A percentile compares a stretch with the other conserved stretches of the same genome.
phyloP scores from a whole-genome alignment of 2,888 invertebrate species.

The Gymnoscelis rufifasciata region DNA sequence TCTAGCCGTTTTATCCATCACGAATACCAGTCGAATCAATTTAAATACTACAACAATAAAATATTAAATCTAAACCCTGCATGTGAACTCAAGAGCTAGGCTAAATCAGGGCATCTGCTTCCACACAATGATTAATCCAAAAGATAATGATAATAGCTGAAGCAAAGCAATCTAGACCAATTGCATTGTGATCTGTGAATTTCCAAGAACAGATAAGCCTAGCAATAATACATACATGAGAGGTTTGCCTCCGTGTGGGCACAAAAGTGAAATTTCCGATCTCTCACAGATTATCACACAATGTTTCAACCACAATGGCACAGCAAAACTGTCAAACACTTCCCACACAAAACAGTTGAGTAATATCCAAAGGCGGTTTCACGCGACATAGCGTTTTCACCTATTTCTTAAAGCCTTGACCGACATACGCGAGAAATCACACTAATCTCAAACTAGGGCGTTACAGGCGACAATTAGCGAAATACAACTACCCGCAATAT shows the following conservation, averaged over 20 bases:
- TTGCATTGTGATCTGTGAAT: conserved; percentile 17
- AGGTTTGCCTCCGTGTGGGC: conserved; percentile 37
- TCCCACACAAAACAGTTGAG: conserved; percentile 57
- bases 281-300: conserved; percentile 62
- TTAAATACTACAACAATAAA: conserved; percentile 5
- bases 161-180: conserved; percentile 19
- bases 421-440: conserved; percentile 41
- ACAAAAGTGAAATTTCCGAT: conserved; percentile 67
- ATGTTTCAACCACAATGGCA: conserved; percentile 36
- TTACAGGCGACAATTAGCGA: conserved; percentile 29
- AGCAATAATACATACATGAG: conserved; percentile 31
- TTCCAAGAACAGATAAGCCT: conserved; percentile 19
- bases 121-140: conserved; percentile 19
- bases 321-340: conserved; percentile 50
- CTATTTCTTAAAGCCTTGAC: conserved; percentile 55
- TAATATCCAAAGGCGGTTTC: conserved; percentile 43
- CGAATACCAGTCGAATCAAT: neutral
- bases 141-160: conserved; percentile 20
- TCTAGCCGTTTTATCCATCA: too few relatives aligned
- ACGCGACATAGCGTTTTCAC: conserved; percentile 52
- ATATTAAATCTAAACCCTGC: conserved; percentile 5
- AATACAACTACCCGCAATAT: conserved; percentile 39
- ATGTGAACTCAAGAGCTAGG: conserved; percentile 17
- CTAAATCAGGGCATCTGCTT: conserved; percentile 18
- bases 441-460: conserved; percentile 33